Evolutionary conservation across 2,888 invertebrate species (phyloP).

Genomic region (Rhimphoctona megacephalus): DNA sequence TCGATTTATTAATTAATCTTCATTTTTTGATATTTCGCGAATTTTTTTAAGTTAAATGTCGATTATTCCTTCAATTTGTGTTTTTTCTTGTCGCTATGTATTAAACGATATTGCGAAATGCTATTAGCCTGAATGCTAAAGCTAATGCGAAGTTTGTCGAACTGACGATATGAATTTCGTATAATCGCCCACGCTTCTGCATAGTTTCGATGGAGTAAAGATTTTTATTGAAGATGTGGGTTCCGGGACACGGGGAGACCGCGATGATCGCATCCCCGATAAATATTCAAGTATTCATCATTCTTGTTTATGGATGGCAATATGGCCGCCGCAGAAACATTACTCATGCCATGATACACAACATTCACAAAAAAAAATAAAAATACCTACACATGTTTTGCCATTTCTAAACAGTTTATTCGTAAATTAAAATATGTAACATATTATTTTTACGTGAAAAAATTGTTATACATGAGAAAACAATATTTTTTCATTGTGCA

Average conservation of each 20-base stretch:
- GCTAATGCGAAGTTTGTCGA: background rate
- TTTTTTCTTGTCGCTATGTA: background rate
- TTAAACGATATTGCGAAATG: background rate
- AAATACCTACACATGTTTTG: background rate
- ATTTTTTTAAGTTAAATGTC: no score
- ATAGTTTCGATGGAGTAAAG: background rate
- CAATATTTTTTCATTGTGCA: background rate
- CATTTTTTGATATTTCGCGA: no score
- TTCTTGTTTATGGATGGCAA: background rate
- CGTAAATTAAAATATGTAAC: background rate
- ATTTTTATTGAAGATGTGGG: conserved; percentile 14
- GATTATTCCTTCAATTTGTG: background rate
- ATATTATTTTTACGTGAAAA: no score
- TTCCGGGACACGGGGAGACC: conserved; percentile 20
- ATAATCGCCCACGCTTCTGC: background rate
- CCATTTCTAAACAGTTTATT: background rate
- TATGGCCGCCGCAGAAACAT: background rate
- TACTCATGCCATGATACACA: background rate
- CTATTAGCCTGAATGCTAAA: background rate
- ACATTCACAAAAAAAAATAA: background rate
- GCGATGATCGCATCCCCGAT: conserved; percentile 29
- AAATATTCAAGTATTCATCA: background rate
- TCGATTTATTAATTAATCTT: no score
- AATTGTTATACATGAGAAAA: no score
- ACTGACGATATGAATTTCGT: background rate